Evolutionary conservation across 2,797 vertebrate genomes (phyloP), one percentile per base, ranked within the genome.

Genomic region (Pseudopleuronectes americanus): DNA sequence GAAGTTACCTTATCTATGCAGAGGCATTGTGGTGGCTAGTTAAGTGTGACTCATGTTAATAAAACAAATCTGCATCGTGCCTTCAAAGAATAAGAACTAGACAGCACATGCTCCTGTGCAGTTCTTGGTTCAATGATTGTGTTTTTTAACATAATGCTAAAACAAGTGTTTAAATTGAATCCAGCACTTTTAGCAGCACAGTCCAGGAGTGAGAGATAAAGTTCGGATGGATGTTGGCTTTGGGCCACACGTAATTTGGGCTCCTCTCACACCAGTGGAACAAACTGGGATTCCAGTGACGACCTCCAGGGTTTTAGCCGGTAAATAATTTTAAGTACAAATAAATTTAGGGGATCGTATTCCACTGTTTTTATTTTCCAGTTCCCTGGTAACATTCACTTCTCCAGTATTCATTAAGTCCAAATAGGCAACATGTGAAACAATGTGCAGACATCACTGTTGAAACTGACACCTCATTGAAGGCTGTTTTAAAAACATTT

Each of bases 401-500:
- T 71, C 77, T 79, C 78, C 63, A 60, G 64, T 67, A 78, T 87
- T 87, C 70, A 72, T 81, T 58, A 69, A 76, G 68, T 89, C 85
- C 84, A 72, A 85, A 89, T 86, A 91, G 92, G 92, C 90, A 93
- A 90, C 92, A 71, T 73, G 90, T 92, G 90, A 93, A 89, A 87
- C 74, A 63, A 71, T 76, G 83, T 85, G 65, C 65, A 87, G 81
- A 81, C 54, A 45, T 73, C 41, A 48, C 68, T 59, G 53, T 66
- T 79, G n/a, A 85, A 76, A 79, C 41, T 64, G 51, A 79, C 71
- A 64, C 63, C 64, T 59, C 58, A 24, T 47, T 71, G 55, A 68
- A 56, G 58, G 51, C 49, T 3, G 51, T 47, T 76, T 57, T 16
- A 38, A 64, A 65, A 43, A 58, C n/a, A 56, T n/a, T 36, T 47